Percentiles rank a stretch among this genome's conserved stretches.
Conservation (phyloP, 2,888 invertebrate genomes). For the Acrocyrtus sp. region DNA sequence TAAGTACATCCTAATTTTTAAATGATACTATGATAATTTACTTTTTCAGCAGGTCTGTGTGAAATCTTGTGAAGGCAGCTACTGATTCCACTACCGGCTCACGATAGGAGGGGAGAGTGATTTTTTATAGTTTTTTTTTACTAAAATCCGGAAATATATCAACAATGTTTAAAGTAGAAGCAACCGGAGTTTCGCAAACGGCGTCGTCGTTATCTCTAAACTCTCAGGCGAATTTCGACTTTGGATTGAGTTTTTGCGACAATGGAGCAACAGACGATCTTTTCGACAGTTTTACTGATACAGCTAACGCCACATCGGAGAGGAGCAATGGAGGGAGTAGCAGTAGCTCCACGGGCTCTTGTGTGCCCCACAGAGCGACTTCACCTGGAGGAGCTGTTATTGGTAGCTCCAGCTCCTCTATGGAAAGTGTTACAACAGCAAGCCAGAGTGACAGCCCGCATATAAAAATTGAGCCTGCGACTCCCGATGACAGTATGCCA, state of each 20-base stretch:
- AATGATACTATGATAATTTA: neutral
- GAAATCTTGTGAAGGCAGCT: neutral
- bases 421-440: constrained; percentile 27
- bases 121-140: neutral
- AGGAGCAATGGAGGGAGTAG: constrained; percentile 31
- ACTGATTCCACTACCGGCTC: neutral
- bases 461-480: constrained; percentile 57
- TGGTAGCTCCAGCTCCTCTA: constrained; percentile 33
- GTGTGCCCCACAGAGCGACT: neutral
- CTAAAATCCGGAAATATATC: neutral
- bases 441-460: constrained; percentile 37
- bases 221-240: constrained; percentile 61
- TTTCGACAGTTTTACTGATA: constrained; percentile 59
- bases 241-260: constrained; percentile 63
- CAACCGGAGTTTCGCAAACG: constrained; percentile 55
- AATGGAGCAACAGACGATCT: constrained; percentile 63
- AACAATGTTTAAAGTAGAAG: constrained; percentile 63
- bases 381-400: constrained; percentile 26
- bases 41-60: no score
- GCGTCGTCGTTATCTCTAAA: constrained; percentile 51
- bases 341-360: constrained; percentile 11
- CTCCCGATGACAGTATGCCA: constrained; percentile 36
- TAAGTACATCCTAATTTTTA: no score
- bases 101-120: neutral
- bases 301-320: constrained; percentile 15